Base-by-base conservation (phyloP, 2,888 invertebrate genomes). In the Leptinotarsa peninsularis region DNA sequence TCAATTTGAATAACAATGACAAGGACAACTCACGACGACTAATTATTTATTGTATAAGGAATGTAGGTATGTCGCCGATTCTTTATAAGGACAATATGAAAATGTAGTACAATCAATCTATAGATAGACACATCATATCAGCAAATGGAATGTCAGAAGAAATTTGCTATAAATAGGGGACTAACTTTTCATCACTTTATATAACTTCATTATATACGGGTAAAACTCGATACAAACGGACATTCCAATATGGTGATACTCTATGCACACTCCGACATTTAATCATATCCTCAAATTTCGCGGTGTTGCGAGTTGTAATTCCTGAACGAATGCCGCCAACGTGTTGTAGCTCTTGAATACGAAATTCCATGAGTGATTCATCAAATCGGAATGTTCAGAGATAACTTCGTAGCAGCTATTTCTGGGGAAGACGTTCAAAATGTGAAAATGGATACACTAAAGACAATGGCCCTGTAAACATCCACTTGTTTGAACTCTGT, bases 1-100 rank as follows among this genome's bases (percentile, higher is more conserved):
- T 23, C 52, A 56, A 69, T 69, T 69, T 69, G 69, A 69, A 69
- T 69, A 43, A 54, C 56, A 69, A 56, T 56, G 69, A 54, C 54
- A 33, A 69, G 69, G 54, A 54, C 69, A 69, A 54, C 71, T 63
- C 23, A 23, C 21, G 58, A 58, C 23, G 15, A 58, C 58, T 58
- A 58, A 58, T 58, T 58, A 63, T n/a, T 63, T 33, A 63, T 63
- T 63, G 63, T n/a, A 63, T 27, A 63, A 63, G 43, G 63, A 43
- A 63, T 63, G 63, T 63, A 63, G 63, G 63, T n/a, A 63, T 63
- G 63, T 63, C 63, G 33, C 2, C 33, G 27, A 63, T 43, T 63
- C 63, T 33, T 17, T 63, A 33, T 63, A 63, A 63, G 63, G 43
- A 63, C 27, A n/a, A 63, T 27, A 63, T 33, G 10, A 63, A 63